Evolutionary conservation across 2,797 vertebrate genomes (phyloP).

Genomic region (Liasis olivaceus): DNA sequence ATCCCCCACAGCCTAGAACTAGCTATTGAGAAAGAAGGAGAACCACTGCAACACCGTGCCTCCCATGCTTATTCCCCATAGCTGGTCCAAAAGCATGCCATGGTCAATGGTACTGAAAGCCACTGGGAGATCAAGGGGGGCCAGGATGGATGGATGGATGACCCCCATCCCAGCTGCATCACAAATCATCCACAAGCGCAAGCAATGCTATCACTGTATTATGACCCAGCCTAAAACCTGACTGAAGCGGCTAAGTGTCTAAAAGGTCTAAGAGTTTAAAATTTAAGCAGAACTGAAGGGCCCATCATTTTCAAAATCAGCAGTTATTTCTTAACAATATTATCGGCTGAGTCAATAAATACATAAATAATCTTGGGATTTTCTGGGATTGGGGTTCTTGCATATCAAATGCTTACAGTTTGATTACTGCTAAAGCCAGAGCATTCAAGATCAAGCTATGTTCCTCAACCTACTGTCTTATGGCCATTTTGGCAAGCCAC

Average conservation of each 20-base stretch:
- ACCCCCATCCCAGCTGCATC: not conserved
- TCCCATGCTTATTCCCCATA: too few relatives aligned
- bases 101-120: too few relatives aligned
- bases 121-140: too few relatives aligned
- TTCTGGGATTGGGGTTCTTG: not conserved
- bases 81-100: too few relatives aligned
- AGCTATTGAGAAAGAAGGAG: too few relatives aligned
- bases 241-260: not conserved
- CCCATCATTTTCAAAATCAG: conserved; percentile 1
- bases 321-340: not conserved
- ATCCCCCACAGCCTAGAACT: too few relatives aligned
- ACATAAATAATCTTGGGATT: not conserved
- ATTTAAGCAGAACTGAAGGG: not conserved
- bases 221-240: not conserved
- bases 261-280: not conserved
- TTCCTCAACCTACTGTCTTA: conserved; percentile 84
- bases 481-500: conserved; percentile 99
- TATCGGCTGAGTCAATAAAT: not conserved
- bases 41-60: too few relatives aligned
- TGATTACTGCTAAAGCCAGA: not conserved
- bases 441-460: not conserved
- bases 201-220: not conserved
- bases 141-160: not conserved
- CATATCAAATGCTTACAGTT: not conserved
- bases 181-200: not conserved